Evolutionary conservation across 2,797 vertebrate species (phyloP).

Genomic region (Poecile montanus): DNA sequence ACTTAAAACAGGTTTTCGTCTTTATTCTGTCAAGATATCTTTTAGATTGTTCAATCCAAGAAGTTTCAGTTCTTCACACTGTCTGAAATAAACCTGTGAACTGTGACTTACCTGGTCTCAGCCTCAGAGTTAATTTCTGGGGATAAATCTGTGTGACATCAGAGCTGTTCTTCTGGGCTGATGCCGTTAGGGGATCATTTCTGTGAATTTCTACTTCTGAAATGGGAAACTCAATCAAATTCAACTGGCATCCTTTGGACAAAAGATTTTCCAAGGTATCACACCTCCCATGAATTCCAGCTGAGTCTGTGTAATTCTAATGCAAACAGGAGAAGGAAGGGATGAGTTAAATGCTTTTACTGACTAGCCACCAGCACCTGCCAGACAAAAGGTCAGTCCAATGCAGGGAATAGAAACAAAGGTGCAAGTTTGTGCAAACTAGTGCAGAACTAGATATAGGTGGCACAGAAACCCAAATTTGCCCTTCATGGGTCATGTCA

Average conservation of each 20-base stretch:
- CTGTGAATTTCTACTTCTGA: constrained; percentile 80
- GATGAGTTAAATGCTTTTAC: constrained; percentile 26
- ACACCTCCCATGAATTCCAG: constrained; percentile 84
- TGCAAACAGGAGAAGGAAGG: constrained; percentile 16
- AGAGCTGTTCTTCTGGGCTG: constrained; percentile 67
- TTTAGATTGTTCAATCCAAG: background rate
- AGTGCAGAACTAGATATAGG: background rate
- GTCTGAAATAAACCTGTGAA: background rate
- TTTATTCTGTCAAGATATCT: background rate
- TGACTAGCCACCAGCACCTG: background rate
- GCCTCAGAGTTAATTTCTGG: constrained; percentile 86
- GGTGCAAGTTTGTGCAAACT: background rate
- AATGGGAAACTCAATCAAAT: constrained; percentile 85
- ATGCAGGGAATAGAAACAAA: background rate
- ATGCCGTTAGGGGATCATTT: constrained; percentile 80
- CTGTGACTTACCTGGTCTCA: constrained; percentile 85
- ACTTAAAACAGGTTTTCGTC: background rate
- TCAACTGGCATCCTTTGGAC: constrained; percentile 83
- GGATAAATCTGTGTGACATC: constrained; percentile 90
- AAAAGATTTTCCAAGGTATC: constrained; percentile 83
- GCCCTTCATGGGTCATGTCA: constrained; percentile 22
- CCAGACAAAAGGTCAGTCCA: background rate
- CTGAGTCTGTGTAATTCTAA: constrained; percentile 92
- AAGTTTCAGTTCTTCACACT: background rate
- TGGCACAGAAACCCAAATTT: background rate